Evolutionary conservation across 2,888 invertebrate genomes (phyloP), one percentile per base, ranked within the genome.

Genomic region (Ochropacha duplaris): DNA sequence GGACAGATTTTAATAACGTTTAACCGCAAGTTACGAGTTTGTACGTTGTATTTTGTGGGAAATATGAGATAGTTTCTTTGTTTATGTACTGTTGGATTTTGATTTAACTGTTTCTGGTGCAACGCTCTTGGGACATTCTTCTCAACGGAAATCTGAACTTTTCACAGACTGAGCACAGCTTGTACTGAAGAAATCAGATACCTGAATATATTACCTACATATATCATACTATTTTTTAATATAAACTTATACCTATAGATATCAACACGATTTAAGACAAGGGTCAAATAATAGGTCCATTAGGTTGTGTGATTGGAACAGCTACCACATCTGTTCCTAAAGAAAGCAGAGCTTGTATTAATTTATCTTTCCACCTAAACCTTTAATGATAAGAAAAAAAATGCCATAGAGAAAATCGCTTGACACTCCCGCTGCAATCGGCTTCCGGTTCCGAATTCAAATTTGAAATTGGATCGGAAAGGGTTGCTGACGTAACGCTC

Each of bases 1-100:
- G 84, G 81, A 81, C 81, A 79, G 82, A 79, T 72, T 75, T 80
- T 81, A 82, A 80, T 81, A 81, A 81, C 76, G 69, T 66, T 65
- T 64, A 70, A 65, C 72, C 71, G 62, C 66, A 72, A 79, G 70
- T 77, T 81, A 81, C 71, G 71, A 31, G 70, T 61, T 61, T 64
- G 62, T 69, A 65, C 60, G 61, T 66, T 61, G 71, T 71, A 69
- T 69, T 69, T 44, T 44, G n/a, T 14, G 44, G 9, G 19, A 19
- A 44, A 44, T 44, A 44, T 44, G 44, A 19, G 19, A 44, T 19
- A 44, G 44, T 44, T 71, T 69, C 64, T 9, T 49, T 57, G n/a
- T 44, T 19, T 44, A 44, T 44, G 44, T 44, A n/a, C n/a, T 19
- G 12, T 19, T 19, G 44, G 39, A 39, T 39, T 39, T 39, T 39